Base-by-base conservation (phyloP, 2,113 vertebrate genomes). In the Leptobrachium leishanense region DNA sequence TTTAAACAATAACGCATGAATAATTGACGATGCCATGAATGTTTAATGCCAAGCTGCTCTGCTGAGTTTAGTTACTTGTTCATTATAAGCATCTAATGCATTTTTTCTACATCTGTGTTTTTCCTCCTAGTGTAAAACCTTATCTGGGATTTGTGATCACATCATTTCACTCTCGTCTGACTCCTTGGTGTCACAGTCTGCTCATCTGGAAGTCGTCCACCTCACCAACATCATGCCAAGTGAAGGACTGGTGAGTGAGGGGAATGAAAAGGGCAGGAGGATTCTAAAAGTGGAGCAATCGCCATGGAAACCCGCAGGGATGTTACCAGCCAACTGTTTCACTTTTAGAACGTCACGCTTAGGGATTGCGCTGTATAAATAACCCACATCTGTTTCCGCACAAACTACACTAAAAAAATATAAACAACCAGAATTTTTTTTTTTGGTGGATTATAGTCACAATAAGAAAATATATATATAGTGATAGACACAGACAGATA, bases 61-160 rank as follows among this genome's bases (percentile, higher is more conserved):
- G 55, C 57, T 46, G 57, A 42, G n/a, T 64, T 64, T 63, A 64
- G 20, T 46, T 44, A 64, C 57, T 64, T 44, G 57, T 74, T 74
- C 72, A 31, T 62, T 74, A 50, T 55, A 43, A 72, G 42, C 59
- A 5, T 7, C 63, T 64, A 39, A 44, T 74, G 5, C 62, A 2
- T 73, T 73, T 46, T 70, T 43, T 13, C 13, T 79, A 68, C 3
- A n/a, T 64, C 83, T 13, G 80, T 73, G 84, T 67, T 76, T 62
- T 79, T 80, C 85, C 78, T 88, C 10, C 46, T 77, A 98, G 97
- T 98, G 96, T 89, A 98, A 98, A 89, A 94, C 93, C 68, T 86
- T 98, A 86, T 94, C 93, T 81, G 96, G 96, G 87, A 98, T 98
- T 85, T 98, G 95, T 84, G 95, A 96, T 87, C 96, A 98, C 90